Base-by-base conservation (phyloP, 2,797 vertebrate species). In the Chloroceryle inda region DNA sequence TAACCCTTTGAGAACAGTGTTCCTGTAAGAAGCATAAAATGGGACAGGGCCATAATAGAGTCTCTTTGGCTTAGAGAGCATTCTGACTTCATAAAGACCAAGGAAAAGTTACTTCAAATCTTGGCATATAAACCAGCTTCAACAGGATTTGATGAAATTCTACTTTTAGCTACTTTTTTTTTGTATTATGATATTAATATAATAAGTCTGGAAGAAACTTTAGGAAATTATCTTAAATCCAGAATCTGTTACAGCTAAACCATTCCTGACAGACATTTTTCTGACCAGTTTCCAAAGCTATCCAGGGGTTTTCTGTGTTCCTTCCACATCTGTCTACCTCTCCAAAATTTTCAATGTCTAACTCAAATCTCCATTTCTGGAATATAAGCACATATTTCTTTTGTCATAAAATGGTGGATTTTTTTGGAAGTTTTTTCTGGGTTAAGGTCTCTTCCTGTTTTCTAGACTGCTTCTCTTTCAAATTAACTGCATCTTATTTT, bases 61-160 rank as follows among this genome's bases (percentile, higher is more conserved):
- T 37, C 47, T 78, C 0, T 53, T 76, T 53, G 56, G 6, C 40
- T 63, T 50, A 40, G 29, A 33, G 27, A 72, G 13, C 0, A 0
- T 40, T 64, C 40, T 42, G 33, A 14, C 27, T 78, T 75, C 11
- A 33, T 11, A 9, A 35, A 73, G 13, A 37, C n/a, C 62, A 47
- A 63, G 38, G 11, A 55, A 55, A 71, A 44, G 8, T n/a, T 62
- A 8, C 7, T 21, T 69, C 45, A 56, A 49, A 52, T 76, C 26
- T 79, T 83, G 38, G 42, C 11, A 16, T 47, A 27, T 12, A 17
- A 52, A 29, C 71, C 13, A 44, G 5, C 26, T 40, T 45, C 76
- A 35, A 35, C 13, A n/a, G 6, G 35, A 52, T 62, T 63, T 61
- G 14, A 44, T 31, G 6, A 63, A 35, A 67, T 50, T 55, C 4